Evolutionary conservation across 2,113 vertebrate genomes (phyloP).

Genomic region (Seriola aureovittata): DNA sequence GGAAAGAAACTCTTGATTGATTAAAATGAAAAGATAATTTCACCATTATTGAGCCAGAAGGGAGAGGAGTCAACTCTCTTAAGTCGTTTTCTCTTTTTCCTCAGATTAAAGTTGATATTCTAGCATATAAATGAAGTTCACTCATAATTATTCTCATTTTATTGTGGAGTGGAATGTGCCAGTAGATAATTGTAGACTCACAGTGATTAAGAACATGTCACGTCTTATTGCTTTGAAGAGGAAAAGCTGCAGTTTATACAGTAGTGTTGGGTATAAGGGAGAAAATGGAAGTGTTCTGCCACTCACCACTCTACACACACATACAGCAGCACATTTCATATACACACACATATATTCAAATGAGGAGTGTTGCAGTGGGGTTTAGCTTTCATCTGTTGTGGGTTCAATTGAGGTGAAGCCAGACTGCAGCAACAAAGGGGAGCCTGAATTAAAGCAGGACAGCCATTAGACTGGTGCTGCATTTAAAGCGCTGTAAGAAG

Average conservation of each 20-base stretch:
- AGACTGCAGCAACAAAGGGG: conserved; percentile 58
- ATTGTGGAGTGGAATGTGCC: background rate
- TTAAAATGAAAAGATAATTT: background rate
- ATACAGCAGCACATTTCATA: background rate
- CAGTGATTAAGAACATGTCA: conserved; percentile 17
- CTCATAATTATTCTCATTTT: conserved; percentile 30
- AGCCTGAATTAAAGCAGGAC: conserved; percentile 50
- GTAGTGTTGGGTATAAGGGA: background rate
- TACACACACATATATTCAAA: conserved; percentile 41
- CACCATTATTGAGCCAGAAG: background rate
- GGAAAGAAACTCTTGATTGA: background rate
- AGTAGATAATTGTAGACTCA: conserved; percentile 17
- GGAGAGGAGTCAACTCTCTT: conserved; percentile 20
- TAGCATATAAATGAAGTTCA: conserved; percentile 11
- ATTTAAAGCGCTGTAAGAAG: conserved; percentile 28
- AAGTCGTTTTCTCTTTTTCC: background rate
- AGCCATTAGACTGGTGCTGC: conserved; percentile 42
- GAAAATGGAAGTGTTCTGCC: conserved; percentile 4
- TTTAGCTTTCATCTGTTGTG: conserved; percentile 48
- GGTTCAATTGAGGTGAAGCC: conserved; percentile 53
- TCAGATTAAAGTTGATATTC: conserved; percentile 19
- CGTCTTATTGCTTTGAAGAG: conserved; percentile 19
- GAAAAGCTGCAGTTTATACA: background rate
- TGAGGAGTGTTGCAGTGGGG: conserved; percentile 41
- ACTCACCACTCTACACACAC: background rate